Conservation (phyloP, 1,140 invertebrate genomes). For the honey bee (Apis mellifera) region DNA sequence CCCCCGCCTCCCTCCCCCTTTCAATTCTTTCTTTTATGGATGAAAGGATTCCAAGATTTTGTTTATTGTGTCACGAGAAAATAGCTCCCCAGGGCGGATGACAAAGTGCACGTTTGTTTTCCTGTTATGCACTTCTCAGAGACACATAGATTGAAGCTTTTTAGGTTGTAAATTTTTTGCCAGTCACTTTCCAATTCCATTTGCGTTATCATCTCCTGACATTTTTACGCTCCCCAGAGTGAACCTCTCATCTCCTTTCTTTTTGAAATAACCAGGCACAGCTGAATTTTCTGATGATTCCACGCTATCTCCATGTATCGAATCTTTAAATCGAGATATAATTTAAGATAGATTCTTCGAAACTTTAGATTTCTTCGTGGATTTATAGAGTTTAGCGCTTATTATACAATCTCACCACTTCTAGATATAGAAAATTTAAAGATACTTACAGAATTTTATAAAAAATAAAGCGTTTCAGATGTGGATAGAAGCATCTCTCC, state of each 20-base stretch:
- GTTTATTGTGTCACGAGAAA: slow-evolving; percentile 14
- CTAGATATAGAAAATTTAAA: no score
- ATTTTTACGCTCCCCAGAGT: neutral
- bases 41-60: neutral
- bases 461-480: no score
- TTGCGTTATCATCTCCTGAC: slow-evolving; percentile 7
- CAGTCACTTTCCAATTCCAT: slow-evolving; percentile 17
- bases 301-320: no score
- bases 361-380: no score
- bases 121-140: slow-evolving; percentile 10
- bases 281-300: neutral
- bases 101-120: slow-evolving; percentile 28
- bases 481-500: no score
- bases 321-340: no score
- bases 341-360: no score
- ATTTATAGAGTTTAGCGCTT: no score
- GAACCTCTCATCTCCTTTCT: neutral
- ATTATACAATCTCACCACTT: no score
- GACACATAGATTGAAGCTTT: slow-evolving; percentile 23
- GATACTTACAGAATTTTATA: no score
- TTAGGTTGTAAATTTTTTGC: slow-evolving; percentile 31
- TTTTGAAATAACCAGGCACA: no score
- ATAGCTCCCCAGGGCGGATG: slow-evolving; percentile 6
- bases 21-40: neutral
- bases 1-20: no score